Evolutionary conservation across 1,140 invertebrate species (phyloP), one percentile per base, ranked within the genome.

Genomic region (Lepidurus arcticus): DNA sequence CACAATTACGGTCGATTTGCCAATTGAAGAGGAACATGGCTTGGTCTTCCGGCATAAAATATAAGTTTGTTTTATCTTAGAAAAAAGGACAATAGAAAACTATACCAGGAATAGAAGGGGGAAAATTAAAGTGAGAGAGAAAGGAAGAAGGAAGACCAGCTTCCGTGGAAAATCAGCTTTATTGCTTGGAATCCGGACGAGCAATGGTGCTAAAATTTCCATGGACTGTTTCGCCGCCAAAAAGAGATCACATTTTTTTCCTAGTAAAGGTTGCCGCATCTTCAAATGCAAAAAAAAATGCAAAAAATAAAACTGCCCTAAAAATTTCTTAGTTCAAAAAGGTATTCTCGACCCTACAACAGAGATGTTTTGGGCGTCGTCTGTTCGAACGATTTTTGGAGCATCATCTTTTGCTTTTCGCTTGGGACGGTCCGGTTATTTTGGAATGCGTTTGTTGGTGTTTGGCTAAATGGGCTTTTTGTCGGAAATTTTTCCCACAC

Each of bases 401-500:
- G 34, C 34, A 34, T 65, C 53, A 65, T 65, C 53, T 65, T 21
- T 65, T 65, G 53, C 53, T 65, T 21, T 65, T 65, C 6, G 8
- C 0, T 16, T 65, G 53, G 16, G 53, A 65, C n/a, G 53, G 53
- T 65, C 53, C 73, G 11, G 78, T 44, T 45, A 47, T 21, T 34
- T 80, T 80, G 73, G 76, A 78, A 85, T 98, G 96, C 24, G 96
- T 98, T 85, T 97, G 94, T 84, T 98, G 96, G 85, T 98, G 96
- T 85, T 98, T 98, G 77, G 96, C 96, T 76, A 98, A 88, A 84
- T 98, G 97, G 0, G 96, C 96, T 85, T 98, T 98, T 85, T 98
- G 97, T 21, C 96, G 89, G 86, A 96, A 96, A 81, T 92, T 94
- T 83, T 95, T 96, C 74, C 93, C 93, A 82, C 94, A 96, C 21